Evolutionary conservation across 2,113 vertebrate species (phyloP), one percentile per base, ranked within the genome.

Genomic region (Podarcis cretensis): DNA sequence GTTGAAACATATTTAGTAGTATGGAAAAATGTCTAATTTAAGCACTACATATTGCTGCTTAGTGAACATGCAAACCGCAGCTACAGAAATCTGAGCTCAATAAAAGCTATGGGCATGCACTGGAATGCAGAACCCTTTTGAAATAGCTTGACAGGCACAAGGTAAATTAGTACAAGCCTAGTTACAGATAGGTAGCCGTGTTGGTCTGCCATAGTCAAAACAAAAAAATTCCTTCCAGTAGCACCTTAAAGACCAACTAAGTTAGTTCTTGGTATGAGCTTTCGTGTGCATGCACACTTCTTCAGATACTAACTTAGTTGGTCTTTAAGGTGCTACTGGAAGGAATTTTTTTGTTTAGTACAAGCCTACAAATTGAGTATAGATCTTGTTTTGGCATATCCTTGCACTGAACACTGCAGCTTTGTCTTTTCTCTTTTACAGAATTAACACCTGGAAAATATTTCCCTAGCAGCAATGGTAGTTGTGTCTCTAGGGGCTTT

Each of bases 361-460:
- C 12, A 74, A 65, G 27, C 23, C 21, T 81, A n/a, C 9, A 71
- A 80, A 79, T 54, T 59, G 54, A 81, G 37, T 65, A 83, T 7
- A 0, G 1, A 9, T 27, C 83, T 8, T 13, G 6, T 25, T 25
- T 54, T 93, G 84, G 32, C 21, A 68, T 6, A 20, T 57, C 27
- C 32, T 88, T 40, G 57, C 59, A 78, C 0, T 0, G 87, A 86
- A 87, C 83, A 37, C 5, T 63, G 57, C 30, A 23, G 4, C 0
- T 89, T 89, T 83, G 68, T 78, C 30, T 76, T 75, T 82, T 84
- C 4, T 25, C 5, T 85, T 30, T 77, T 80, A 79, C 59, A 86
- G 80, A 90, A 63, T 66, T 20, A 77, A 59, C 54, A 57, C 16
- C 40, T 48, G 30, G 79, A 30, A 90, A 87, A 88, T 59, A 74